Evolutionary conservation across 2,113 vertebrate species (phyloP), one percentile per base, ranked within the genome.

Genomic region (Typhlomys cinereus): DNA sequence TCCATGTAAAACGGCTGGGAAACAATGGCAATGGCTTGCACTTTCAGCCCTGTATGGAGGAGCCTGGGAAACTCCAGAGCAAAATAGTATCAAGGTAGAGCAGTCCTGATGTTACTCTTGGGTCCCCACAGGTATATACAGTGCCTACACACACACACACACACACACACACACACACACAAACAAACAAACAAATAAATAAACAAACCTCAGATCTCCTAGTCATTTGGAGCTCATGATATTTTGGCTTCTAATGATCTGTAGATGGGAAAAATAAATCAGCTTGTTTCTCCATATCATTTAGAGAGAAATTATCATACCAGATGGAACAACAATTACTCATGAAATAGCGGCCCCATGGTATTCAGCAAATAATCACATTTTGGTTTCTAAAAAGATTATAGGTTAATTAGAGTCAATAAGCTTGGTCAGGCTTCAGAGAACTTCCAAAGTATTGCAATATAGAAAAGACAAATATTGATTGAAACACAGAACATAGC

Each of bases 371-470:
- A 92, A 90, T 85, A 3, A 85, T 85, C 85, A 50, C 25, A 62
- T 73, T 81, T 61, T 70, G 21, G 39, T 41, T 93, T 69, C n/a
- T 57, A 0, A 61, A 41, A 61, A 87, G 71, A 52, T 34, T 85
- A 14, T 84, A 80, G n/a, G 61, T 91, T 85, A 92, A 91, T 85
- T 89, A 92, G 25, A 93, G 52, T 66, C 91, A 93, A 64, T 92
- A 84, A 69, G 41, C 54, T 84, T 85, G n/a, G 81, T 66, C 34
- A 85, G 71, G 11, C 52, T 74, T 81, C 88, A 94, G 25, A 74
- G 59, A 69, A 64, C 92, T 94, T 94, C 36, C 18, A 44, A 82
- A 92, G 7, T 78, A 87, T 78, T 91, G 11, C n/a, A 82, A 74
- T 93, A 90, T 10, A 79, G 52, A 79, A 41, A 89, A 90, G 31